Base-by-base conservation (phyloP, 2,797 vertebrate species). In the Anguilla pacifica region DNA sequence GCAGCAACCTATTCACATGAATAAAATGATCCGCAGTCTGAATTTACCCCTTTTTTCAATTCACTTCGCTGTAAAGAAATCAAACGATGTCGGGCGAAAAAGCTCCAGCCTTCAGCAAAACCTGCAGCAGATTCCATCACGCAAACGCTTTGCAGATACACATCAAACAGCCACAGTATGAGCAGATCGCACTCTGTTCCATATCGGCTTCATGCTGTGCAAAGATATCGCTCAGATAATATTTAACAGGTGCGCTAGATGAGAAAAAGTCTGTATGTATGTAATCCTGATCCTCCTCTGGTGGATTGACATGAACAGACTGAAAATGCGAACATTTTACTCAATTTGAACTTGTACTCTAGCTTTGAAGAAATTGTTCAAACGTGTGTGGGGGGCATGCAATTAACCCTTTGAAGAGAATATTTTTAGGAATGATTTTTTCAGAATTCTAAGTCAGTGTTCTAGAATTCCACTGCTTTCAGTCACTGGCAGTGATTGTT, bases 351-450 rank as follows among this genome's bases (percentile, higher is more conserved):
- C 77, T 10, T 82, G 22, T 6, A 25, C 17, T 81, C 17, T 81
- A 7, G 77, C 77, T 81, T 49, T 49, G 39, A 81, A 39, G 77
- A 81, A 81, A 81, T 46, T 43, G 79, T 82, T 82, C 43, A 82
- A 51, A 82, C 10, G 46, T 17, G 39, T 35, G 35, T 11, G 35
- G 11, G 70, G 28, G 28, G 61, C 22, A 11, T 28, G 25, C 6
- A n/a, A n/a, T 67, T 67, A 10, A 67, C 2, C 59, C 59, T 61
- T 61, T 61, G 59, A 59, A 59, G 55, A 59, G 55, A 13, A 61
- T 19, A 19, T 61, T 61, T 61, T 17, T 17, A 61, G 39, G 39
- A 43, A 43, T 43, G 3, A 5, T 61, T 61, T 25, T 13, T 53
- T 53, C 11, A 7, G 1, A 7, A 53, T 11, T 53, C 51, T 7